Percentiles rank a stretch among this genome's conserved stretches.
These are phyloP conservation scores for Heteropelma amictum DNA, from an alignment of 2,888 invertebrate genomes.

Conservation along the genomic window DNA sequence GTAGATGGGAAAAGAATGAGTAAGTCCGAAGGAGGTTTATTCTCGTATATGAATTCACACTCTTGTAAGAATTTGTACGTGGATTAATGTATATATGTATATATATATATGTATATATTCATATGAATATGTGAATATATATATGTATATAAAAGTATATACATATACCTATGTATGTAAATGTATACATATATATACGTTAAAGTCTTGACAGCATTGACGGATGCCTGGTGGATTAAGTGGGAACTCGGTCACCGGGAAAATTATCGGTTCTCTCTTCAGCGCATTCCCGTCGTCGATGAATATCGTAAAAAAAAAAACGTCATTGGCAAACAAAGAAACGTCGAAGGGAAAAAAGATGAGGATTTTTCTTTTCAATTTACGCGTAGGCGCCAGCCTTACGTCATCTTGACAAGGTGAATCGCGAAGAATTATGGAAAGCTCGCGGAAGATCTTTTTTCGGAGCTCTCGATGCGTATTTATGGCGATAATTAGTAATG, in stretches of 20 bases:
- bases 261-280: not conserved
- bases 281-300: not conserved
- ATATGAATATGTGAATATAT: not conserved
- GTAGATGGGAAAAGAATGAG: too few relatives aligned
- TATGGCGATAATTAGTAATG: slow-evolving; percentile 1
- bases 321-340: not conserved
- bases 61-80: too few relatives aligned
- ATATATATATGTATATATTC: too few relatives aligned
- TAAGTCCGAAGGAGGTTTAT: too few relatives aligned
- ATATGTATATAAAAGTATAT: not conserved
- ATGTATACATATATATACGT: not conserved
- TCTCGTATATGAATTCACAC: too few relatives aligned
- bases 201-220: slow-evolving; percentile 54
- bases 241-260: slow-evolving; percentile 1
- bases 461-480: not conserved
- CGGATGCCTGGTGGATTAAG: slow-evolving; percentile 45
- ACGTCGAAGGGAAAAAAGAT: not conserved
- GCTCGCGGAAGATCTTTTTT: not conserved
- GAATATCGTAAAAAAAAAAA: not conserved
- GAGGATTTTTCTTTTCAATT: slow-evolving; percentile 2
- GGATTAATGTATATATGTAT: too few relatives aligned
- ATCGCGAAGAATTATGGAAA: slow-evolving; percentile 18
- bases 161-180: not conserved
- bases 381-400: slow-evolving; percentile 44
- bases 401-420: slow-evolving; percentile 58